Evolutionary conservation across 1,140 invertebrate genomes (phyloP), one percentile per base, ranked within the genome.

Genomic region (Tetranychus cinnabarinus): DNA sequence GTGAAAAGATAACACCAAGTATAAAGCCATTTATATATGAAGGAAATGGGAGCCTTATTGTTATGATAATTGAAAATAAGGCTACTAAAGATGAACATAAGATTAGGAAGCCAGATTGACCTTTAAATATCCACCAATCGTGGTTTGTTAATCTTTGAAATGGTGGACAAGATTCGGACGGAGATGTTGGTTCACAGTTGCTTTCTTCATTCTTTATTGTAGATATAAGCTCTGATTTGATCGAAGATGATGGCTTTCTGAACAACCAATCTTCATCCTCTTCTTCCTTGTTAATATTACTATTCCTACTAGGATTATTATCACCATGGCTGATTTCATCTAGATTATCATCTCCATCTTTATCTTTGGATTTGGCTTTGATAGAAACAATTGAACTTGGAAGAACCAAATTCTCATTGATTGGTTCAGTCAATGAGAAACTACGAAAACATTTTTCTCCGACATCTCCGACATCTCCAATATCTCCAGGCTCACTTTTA

Each of bases 1-100:
- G 39, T 15, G 63, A 50, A 12, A 42, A 33, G 13, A 64, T 42
- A 37, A 62, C 42, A 37, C 63, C 63, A 23, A 56, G 36, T 2
- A 64, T 42, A 23, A 64, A 59, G n/a, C 63, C 63, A 56, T 61
- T 64, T 8, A 64, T 12, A 36, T 62, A 64, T 54, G 61, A 54
- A 13, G 61, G 61, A 35, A 62, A 47, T 3, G 61, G 61, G 7
- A 48, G 42, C 39, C 36, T 39, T 7, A 58, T 50, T 36, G 61
- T 34, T 36, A 62, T 59, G 10, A 62, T 39, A 8, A 62, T 45
- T 42, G 57, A 59, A 34, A 62, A 8, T 31, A 62, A 46, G 33
- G 57, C 57, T 23, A 59, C 34, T 10, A 50, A 34, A 15, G n/a
- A 47, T 12, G 57, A 58, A 42, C n/a, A 42, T 15, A 59, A 35